phyloP scores from a whole-genome alignment of 2,888 invertebrate species.

The Ptychoptera albimana region DNA sequence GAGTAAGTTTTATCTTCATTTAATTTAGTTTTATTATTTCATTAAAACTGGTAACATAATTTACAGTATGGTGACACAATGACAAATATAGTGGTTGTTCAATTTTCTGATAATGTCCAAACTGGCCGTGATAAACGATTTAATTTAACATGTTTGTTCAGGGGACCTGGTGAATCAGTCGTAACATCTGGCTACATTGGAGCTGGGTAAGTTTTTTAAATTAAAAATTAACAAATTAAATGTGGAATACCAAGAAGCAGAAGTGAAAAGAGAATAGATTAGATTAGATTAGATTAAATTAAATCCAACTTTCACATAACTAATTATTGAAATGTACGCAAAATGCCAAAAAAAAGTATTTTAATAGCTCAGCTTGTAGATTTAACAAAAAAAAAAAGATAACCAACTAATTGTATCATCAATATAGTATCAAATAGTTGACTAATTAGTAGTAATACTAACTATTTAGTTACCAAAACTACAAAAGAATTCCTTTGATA shows the following conservation, averaged over 20 bases:
- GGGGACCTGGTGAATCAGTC: conserved; percentile 83
- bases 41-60: conserved; percentile 2
- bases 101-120: conserved; percentile 86
- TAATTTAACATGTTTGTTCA: conserved; percentile 81
- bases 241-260: too few relatives aligned
- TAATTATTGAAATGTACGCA: conserved; percentile 2
- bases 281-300: background rate
- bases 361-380: background rate
- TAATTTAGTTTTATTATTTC: background rate
- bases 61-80: conserved; percentile 79
- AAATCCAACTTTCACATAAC: conserved; percentile 5
- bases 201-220: conserved; percentile 50
- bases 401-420: too few relatives aligned
- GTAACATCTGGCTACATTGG: conserved; percentile 87
- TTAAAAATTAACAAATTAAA: too few relatives aligned
- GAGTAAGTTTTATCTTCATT: conserved; percentile 33
- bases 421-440: background rate
- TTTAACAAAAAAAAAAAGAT: background rate
- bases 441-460: conserved; percentile 4
- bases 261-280: too few relatives aligned
- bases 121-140: conserved; percentile 81
- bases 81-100: conserved; percentile 87
- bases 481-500: conserved; percentile 5
- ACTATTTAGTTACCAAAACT: conserved; percentile 3
- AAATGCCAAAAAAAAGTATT: too few relatives aligned